Base-by-base conservation (phyloP, 2,888 invertebrate genomes). In the Theretra japonica region DNA sequence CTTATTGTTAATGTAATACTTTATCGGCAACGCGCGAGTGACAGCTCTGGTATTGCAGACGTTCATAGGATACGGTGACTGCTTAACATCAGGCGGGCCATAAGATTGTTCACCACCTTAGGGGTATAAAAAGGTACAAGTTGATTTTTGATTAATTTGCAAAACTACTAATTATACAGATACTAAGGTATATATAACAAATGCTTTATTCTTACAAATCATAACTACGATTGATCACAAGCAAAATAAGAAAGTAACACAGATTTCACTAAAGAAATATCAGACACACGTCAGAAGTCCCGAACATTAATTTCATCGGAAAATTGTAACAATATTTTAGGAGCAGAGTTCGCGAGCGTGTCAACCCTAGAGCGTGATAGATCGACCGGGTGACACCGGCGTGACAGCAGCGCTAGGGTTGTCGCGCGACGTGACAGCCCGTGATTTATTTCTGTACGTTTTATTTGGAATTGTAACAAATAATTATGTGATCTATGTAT, bases 371-470 rank as follows among this genome's bases (percentile, higher is more conserved):
- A 57, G 59, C 62, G 75, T 78, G 75, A 70, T 73, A 73, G 70
- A 75, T 70, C 56, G 57, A 59, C 70, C 56, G 58, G 68, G 56
- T 62, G 62, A 62, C 56, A 70, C 21, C 69, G 70, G 76, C 74
- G 74, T 80, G 79, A 81, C 81, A 77, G 80, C 77, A 76, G 74
- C 73, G 74, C 48, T 65, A 65, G 65, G 65, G 65, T 41, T 65
- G 65, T 75, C 72, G 73, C 79, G 76, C 75, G 75, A 78, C 78
- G 76, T 74, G 74, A 72, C 60, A 70, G 70, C 74, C 74, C 70
- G 70, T 79, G 80, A 81, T 81, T 81, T 79, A 81, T 81, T 73
- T 73, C 75, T 73, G 23, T 4, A 23, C 25, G 65, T 23, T 65
- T 65, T 65, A 65, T 65, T 65, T 65, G 48, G 48, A 65, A 23